Conservation (phyloP, 1,140 invertebrate genomes). For the Coboldia fuscipes region DNA sequence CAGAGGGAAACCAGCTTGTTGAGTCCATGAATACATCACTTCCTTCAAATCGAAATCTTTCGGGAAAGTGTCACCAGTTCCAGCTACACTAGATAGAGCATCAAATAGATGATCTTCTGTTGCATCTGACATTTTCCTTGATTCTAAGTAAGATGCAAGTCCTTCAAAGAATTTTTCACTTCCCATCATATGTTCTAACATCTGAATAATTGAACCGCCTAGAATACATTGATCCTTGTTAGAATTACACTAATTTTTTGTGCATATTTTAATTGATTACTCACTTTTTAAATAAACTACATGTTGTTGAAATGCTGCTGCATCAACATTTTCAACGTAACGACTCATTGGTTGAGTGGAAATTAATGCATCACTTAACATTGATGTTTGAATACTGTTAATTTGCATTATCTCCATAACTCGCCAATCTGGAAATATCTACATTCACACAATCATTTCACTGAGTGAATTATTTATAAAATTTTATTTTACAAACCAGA, state of each 20-base stretch:
- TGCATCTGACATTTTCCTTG: not conserved
- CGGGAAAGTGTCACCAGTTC: conserved; percentile 18
- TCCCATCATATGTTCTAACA: not conserved
- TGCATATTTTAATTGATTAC: no score
- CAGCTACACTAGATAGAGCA: not conserved
- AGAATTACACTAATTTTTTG: not conserved
- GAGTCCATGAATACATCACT: conserved; percentile 67
- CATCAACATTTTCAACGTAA: no score
- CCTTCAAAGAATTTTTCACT: not conserved
- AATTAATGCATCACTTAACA: conserved; percentile 8
- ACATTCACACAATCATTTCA: not conserved
- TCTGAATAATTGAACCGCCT: not conserved
- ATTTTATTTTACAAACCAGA: conserved; percentile 13
- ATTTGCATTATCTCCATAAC: conserved; percentile 43
- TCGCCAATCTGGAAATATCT: conserved; percentile 12
- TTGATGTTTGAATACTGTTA: conserved; percentile 11
- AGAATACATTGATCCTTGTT: not conserved
- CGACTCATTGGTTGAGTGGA: conserved; percentile 41
- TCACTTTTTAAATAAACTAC: no score
- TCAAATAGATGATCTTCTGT: not conserved
- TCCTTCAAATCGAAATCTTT: conserved; percentile 30
- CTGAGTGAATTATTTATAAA: not conserved
- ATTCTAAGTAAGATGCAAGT: not conserved
- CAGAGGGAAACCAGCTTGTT: conserved; percentile 68
- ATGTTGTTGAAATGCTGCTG: no score